phyloP scores from a whole-genome alignment of 1,140 invertebrate species.

The Apis florea region DNA sequence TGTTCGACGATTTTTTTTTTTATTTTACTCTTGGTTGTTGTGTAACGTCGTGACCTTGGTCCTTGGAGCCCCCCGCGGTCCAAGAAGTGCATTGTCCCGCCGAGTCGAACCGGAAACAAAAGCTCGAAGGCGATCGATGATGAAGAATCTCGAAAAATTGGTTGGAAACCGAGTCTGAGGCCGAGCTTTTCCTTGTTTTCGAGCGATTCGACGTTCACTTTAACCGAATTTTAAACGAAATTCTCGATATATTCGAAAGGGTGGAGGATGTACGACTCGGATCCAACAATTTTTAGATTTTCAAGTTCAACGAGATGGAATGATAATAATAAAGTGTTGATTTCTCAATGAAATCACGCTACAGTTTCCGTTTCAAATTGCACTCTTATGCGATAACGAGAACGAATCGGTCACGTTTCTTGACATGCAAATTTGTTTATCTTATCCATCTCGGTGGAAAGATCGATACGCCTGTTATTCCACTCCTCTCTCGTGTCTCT shows the following conservation, averaged over 20 bases:
- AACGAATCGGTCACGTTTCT: neutral
- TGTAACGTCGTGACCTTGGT: slow-evolving; percentile 36
- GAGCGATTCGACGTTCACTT: neutral
- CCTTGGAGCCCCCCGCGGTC: slow-evolving; percentile 8
- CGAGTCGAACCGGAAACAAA: slow-evolving; percentile 28
- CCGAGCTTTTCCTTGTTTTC: too few species aligned
- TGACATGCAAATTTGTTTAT: neutral
- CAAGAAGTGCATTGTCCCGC: neutral
- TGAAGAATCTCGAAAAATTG: neutral
- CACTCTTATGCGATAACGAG: neutral
- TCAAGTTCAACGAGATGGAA: slow-evolving; percentile 38
- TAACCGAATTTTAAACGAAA: too few species aligned
- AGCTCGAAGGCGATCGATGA: neutral
- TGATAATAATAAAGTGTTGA: neutral
- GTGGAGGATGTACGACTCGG: neutral
- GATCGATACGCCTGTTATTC: slow-evolving; percentile 13
- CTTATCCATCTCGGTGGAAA: slow-evolving; percentile 23
- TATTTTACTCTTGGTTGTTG: slow-evolving; percentile 44
- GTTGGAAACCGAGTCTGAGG: neutral
- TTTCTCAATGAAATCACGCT: neutral
- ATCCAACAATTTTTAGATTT: slow-evolving; percentile 26
- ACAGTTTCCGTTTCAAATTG: too few species aligned
- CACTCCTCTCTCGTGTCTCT: slow-evolving; percentile 56
- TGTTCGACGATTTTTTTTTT: slow-evolving; percentile 46
- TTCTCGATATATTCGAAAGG: neutral